These are phyloP conservation scores for Clarias gariepinus DNA, from an alignment of 2,113 vertebrate genomes.

Conservation along the genomic window DNA sequence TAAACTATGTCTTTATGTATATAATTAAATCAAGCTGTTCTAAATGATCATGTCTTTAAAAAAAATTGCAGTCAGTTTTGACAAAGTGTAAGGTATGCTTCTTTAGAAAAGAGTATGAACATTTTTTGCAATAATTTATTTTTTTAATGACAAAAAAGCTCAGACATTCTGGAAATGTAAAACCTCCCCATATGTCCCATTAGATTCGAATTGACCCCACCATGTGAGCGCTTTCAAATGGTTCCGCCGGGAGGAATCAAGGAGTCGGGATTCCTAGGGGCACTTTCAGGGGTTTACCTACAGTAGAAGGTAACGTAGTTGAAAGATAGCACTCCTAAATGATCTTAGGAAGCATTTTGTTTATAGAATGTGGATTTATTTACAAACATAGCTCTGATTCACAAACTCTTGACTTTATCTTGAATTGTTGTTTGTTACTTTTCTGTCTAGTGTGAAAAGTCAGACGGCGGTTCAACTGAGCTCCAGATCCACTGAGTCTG, in stretches of 20 bases:
- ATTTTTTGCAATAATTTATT: neutral
- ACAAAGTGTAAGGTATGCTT: neutral
- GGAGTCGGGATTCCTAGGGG: neutral
- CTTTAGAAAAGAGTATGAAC: neutral
- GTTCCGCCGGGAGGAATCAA: neutral
- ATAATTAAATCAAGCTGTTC: neutral
- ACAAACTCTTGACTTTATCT: neutral
- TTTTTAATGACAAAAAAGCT: neutral
- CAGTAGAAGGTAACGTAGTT: no score
- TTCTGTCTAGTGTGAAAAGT: neutral
- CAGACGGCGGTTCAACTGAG: no score
- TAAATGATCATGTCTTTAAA: neutral
- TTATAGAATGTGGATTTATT: neutral
- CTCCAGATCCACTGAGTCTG: constrained; percentile 27
- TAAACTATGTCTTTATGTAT: neutral
- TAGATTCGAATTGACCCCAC: neutral
- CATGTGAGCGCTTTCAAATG: neutral
- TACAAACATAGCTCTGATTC: neutral
- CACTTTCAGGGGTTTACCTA: neutral
- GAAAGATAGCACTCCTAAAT: neutral
- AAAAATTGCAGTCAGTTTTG: neutral
- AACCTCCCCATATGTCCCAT: neutral
- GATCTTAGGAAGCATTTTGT: neutral
- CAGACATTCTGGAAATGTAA: neutral
- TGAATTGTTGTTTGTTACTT: no score